A percentile compares a stretch with the other conserved stretches of the same genome.
These are phyloP conservation scores for Pogonognathellus flavescens DNA, from an alignment of 1,140 invertebrate genomes.

Conservation along the genomic window DNA sequence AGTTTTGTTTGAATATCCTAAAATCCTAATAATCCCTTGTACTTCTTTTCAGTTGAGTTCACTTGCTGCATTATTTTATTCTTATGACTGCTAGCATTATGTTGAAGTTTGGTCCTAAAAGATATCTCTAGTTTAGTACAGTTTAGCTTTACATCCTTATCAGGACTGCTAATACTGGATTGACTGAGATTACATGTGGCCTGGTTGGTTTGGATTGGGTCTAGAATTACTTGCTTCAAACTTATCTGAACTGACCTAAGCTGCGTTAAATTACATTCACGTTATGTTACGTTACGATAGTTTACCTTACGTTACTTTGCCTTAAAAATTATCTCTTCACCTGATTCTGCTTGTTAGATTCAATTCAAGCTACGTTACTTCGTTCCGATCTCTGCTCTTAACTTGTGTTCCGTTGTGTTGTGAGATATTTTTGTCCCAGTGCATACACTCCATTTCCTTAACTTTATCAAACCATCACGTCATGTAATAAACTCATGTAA, in stretches of 20 bases:
- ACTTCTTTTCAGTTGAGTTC: slow-evolving; percentile 37
- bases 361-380: slow-evolving; percentile 42
- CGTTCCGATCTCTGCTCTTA: slow-evolving; percentile 35
- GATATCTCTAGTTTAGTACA: slow-evolving; percentile 7
- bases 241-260: slow-evolving; percentile 42
- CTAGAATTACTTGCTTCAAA: slow-evolving; percentile 5
- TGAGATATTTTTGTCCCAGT: slow-evolving; percentile 40
- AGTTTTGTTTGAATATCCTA: slow-evolving; percentile 17
- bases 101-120: not conserved
- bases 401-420: slow-evolving; percentile 37
- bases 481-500: not conserved
- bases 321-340: slow-evolving; percentile 47
- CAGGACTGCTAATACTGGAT: not conserved
- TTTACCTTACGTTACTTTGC: slow-evolving; percentile 33
- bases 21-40: not conserved
- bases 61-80: slow-evolving; percentile 3
- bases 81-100: not conserved
- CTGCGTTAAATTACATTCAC: slow-evolving; percentile 48
- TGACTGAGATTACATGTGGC: not conserved
- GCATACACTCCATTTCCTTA: slow-evolving; percentile 29
- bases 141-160: slow-evolving; percentile 27
- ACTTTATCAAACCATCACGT: not conserved
- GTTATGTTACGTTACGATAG: slow-evolving; percentile 30
- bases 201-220: slow-evolving; percentile 9
- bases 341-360: slow-evolving; percentile 47